Base-by-base conservation (phyloP, 2,113 vertebrate species). In the Burhinus oedicnemus region DNA sequence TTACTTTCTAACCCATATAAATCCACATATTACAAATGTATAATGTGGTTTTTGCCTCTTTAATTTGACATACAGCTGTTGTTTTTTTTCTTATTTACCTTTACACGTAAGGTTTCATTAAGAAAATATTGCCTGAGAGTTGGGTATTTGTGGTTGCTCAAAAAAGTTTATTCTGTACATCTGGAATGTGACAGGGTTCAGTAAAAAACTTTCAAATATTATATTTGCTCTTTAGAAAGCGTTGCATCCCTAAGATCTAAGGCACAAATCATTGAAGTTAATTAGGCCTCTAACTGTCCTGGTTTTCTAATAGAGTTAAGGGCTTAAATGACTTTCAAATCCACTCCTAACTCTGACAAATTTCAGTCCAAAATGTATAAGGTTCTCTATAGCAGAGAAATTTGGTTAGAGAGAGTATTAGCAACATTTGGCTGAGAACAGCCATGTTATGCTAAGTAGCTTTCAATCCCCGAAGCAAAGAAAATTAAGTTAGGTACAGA, bases 311-410 rank as follows among this genome's bases (percentile, higher is more conserved):
- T 19, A 16, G 32, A 38, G 26, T 87, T 95, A 89, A 42, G 14
- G 30, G 9, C 25, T 87, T 90, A 89, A 89, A 95, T 91, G 68
- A 72, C 49, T 72, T 85, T 89, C 49, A 95, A 38, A 91, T 89
- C 47, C 3, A 4, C 42, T 88, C 49, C 23, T 75, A 95, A 88
- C 79, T 77, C 78, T 74, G 66, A 92, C 6, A 88, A 88, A 83
- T 89, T 88, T 72, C 49, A 80, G 20, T 80, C 40, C 40, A 86
- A 78, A 83, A 61, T 66, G 11, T 54, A 16, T 64, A 85, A 87
- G 34, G 14, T 21, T 81, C 29, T 70, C 34, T 66, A 61, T 42
- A 91, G 38, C 14, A 60, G 19, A 72, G 40, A 82, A 91, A 95
- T 87, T 94, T 85, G 27, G 70, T 90, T 87, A 78, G 38, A 71